Conservation (phyloP, 2,113 vertebrate genomes). For the Cephalopterus ornatus region DNA sequence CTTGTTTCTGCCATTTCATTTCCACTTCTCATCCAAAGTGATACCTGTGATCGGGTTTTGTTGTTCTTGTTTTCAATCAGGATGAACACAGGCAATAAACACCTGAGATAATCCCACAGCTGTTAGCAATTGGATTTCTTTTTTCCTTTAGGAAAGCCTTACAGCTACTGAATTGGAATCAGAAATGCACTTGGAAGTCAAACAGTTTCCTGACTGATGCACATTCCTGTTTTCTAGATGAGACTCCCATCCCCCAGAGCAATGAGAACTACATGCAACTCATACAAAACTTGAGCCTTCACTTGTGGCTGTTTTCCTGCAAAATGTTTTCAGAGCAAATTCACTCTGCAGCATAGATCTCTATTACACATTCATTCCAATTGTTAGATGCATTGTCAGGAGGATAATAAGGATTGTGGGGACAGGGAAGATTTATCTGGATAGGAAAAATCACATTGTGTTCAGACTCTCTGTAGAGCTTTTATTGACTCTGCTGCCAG, state of each 20-base stretch:
- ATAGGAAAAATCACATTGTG: slow-evolving; percentile 8
- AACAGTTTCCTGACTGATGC: background rate
- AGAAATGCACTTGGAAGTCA: slow-evolving; percentile 44
- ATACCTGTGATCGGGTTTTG: background rate
- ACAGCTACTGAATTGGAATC: background rate
- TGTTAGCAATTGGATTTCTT: slow-evolving; percentile 6
- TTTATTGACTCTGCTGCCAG: slow-evolving; percentile 28
- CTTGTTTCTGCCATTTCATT: slow-evolving; percentile 28
- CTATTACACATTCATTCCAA: slow-evolving; percentile 10
- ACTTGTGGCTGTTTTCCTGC: background rate
- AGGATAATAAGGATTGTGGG: slow-evolving; percentile 31
- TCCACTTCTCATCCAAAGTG: background rate
- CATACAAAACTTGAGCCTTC: background rate
- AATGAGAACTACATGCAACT: background rate
- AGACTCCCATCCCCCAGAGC: background rate
- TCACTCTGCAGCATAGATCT: background rate
- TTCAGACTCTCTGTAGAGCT: background rate
- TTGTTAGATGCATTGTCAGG: slow-evolving; percentile 35
- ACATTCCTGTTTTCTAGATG: slow-evolving; percentile 5
- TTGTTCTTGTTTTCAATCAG: slow-evolving; percentile 31
- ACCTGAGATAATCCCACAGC: slow-evolving; percentile 11
- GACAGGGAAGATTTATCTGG: slow-evolving; percentile 37
- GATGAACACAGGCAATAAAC: slow-evolving; percentile 5
- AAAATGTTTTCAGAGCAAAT: slow-evolving; percentile 6
- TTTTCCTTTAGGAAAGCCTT: background rate